Percentiles rank a stretch among this genome's conserved stretches.
phyloP scores from a whole-genome alignment of 30 jellyfish, hydroid and myxozoan genomes.

The Cassiopea andromeda region DNA sequence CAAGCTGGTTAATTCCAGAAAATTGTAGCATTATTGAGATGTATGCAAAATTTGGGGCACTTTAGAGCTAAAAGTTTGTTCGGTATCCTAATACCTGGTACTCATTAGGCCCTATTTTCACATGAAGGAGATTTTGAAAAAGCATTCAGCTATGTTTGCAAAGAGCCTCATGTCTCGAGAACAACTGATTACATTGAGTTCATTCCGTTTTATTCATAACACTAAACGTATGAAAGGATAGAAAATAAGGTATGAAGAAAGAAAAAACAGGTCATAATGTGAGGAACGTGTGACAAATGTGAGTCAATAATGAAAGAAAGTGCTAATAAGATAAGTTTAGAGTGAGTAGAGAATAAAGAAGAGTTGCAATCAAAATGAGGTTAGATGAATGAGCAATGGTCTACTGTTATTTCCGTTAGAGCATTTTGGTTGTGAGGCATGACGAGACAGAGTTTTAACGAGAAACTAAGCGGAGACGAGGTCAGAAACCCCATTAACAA shows the following conservation, averaged over 20 bases:
- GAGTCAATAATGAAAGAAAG: not conserved
- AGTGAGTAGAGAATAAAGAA: not conserved
- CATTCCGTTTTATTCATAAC: not conserved
- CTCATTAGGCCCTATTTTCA: too few relatives aligned
- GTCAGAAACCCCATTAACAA: conserved; percentile 58
- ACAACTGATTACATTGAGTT: not conserved
- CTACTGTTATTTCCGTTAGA: conserved; percentile 35
- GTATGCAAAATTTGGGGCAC: too few relatives aligned
- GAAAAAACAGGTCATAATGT: not conserved
- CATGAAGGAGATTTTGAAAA: too few relatives aligned
- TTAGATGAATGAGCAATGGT: conserved; percentile 13
- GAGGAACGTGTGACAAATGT: conserved; percentile 6
- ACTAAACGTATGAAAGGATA: not conserved
- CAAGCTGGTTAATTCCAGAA: too few relatives aligned
- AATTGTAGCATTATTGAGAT: too few relatives aligned
- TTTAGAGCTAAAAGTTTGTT: too few relatives aligned
- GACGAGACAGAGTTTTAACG: conserved; percentile 20
- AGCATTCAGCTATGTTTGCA: not conserved
- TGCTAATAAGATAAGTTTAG: not conserved
- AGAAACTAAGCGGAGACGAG: conserved; percentile 27
- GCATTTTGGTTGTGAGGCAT: conserved; percentile 11
- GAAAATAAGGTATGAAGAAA: not conserved
- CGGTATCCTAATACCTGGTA: too few relatives aligned
- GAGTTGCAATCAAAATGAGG: conserved; percentile 6
- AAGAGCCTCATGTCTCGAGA: not conserved